Evolutionary conservation across 1,140 invertebrate species (phyloP), one percentile per base, ranked within the genome.

Genomic region (Eumeta japonica): DNA sequence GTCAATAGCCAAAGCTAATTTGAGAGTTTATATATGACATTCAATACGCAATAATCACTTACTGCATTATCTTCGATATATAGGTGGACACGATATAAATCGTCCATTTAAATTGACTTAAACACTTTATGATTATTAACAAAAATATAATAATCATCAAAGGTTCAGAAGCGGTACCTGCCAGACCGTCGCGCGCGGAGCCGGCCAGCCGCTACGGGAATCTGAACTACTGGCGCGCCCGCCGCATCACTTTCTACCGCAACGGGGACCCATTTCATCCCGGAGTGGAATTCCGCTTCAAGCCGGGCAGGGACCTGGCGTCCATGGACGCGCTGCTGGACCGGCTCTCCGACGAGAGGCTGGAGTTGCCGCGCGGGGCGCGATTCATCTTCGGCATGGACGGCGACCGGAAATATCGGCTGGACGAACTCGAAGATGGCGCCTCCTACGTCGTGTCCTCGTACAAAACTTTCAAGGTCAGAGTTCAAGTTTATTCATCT

Each of bases 241-340:
- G 87, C 36, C 76, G 91, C 14, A 88, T 96, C 20, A 86, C 88
- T 1, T 95, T 97, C 68, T 97, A 89, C 70, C 85, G 89, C 57
- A 97, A 96, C 82, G 93, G 93, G 3, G 92, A 96, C 66, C 87
- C 88, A 0, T 92, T 93, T 61, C 92, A 88, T 65, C 90, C 89
- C 27, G 91, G 92, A 0, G 81, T 93, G 12, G 90, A 92, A 62
- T 87, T 92, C 55, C 84, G 91, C 27, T 93, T 96, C 56, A 90
- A 89, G 48, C 88, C 90, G 2, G 87, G 90, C 1, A 79, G 90
- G 39, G 91, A 94, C 60, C 87, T 95, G 46, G 83, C 83, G n/a
- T 89, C 85, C 7, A 70, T 96, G 74, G 92, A 95, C 52, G 85
- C 86, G 3, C 77, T 97, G 3, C 78, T 92, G 45, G 90, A 92